Evolutionary conservation across 2,797 vertebrate genomes (phyloP).

Genomic region (Iguana delicatissima): DNA sequence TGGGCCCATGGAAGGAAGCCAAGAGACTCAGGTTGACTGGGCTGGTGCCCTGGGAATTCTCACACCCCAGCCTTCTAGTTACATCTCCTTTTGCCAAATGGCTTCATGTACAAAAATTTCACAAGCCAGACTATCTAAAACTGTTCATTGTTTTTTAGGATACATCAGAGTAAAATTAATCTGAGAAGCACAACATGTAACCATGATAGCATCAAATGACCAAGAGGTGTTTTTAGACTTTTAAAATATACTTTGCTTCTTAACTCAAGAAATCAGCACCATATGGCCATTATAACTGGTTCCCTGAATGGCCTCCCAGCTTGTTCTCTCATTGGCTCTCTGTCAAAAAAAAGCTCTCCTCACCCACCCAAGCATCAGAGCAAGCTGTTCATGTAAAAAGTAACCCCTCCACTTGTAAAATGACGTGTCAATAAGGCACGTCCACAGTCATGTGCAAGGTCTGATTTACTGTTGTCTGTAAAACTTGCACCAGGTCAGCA

Average conservation of each 20-base stretch:
- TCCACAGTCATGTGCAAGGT: constrained; percentile 59
- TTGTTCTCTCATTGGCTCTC: constrained; percentile 69
- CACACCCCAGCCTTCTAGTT: too few species aligned
- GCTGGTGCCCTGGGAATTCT: too few species aligned
- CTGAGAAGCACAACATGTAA: constrained; percentile 57
- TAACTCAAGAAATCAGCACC: constrained; percentile 75
- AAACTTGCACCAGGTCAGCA: constrained; percentile 52
- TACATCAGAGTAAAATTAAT: constrained; percentile 61
- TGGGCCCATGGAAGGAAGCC: too few species aligned
- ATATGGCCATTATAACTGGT: constrained; percentile 71
- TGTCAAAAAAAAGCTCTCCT: constrained; percentile 68
- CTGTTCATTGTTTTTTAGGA: constrained; percentile 48
- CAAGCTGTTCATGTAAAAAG: constrained; percentile 66
- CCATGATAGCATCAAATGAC: constrained; percentile 67
- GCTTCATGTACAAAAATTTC: constrained; percentile 51
- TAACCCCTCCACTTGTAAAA: constrained; percentile 67
- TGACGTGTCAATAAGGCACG: constrained; percentile 63
- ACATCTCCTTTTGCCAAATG: not conserved
- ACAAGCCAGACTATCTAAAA: constrained; percentile 40
- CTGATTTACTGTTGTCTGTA: constrained; percentile 64
- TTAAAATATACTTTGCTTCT: constrained; percentile 68
- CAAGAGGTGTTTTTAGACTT: constrained; percentile 70
- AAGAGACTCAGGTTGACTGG: too few species aligned
- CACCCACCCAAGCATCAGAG: constrained; percentile 64
- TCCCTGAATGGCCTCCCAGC: constrained; percentile 67